Conservation (phyloP, 2,888 invertebrate genomes). For the Crossocerus cetratus region DNA sequence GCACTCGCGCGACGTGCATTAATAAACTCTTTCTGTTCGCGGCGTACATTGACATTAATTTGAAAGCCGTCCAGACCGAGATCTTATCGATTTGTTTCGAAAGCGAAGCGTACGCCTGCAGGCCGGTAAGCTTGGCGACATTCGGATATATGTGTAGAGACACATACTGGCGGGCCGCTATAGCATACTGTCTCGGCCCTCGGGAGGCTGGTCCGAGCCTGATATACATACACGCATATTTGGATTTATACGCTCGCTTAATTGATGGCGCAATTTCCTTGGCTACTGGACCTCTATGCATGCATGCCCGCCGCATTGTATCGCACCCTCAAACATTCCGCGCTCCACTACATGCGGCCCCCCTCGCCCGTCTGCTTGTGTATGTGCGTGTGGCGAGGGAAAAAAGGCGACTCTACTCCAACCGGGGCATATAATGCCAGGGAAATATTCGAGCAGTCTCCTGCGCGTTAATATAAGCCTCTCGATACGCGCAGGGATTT, state of each 20-base stretch:
- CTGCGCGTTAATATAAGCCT: constrained; percentile 45
- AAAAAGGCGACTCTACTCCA: constrained; percentile 5
- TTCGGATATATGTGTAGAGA: constrained; percentile 6
- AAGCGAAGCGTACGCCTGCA: constrained; percentile 55
- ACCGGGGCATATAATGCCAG: constrained; percentile 23
- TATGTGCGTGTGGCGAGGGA: neutral
- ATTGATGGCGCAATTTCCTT: constrained; percentile 5
- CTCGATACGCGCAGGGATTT: constrained; percentile 30
- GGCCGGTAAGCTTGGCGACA: constrained; percentile 36
- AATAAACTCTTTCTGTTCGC: constrained; percentile 59
- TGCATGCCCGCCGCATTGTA: constrained; percentile 36
- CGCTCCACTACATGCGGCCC: too few relatives aligned
- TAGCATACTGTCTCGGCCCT: neutral
- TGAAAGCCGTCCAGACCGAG: constrained; percentile 64
- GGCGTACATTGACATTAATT: constrained; percentile 66
- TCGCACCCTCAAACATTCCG: constrained; percentile 47
- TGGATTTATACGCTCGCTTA: constrained; percentile 11
- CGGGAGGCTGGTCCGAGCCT: constrained; percentile 3
- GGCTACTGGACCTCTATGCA: neutral
- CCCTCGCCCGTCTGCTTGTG: too few relatives aligned
- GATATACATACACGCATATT: constrained; percentile 25
- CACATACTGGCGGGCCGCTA: too few relatives aligned
- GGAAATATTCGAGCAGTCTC: constrained; percentile 45
- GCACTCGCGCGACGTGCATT: constrained; percentile 44
- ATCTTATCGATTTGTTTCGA: constrained; percentile 69